These are phyloP conservation scores for Sarcophaga bullata DNA, from an alignment of 1,140 invertebrate genomes.

Conservation along the genomic window DNA sequence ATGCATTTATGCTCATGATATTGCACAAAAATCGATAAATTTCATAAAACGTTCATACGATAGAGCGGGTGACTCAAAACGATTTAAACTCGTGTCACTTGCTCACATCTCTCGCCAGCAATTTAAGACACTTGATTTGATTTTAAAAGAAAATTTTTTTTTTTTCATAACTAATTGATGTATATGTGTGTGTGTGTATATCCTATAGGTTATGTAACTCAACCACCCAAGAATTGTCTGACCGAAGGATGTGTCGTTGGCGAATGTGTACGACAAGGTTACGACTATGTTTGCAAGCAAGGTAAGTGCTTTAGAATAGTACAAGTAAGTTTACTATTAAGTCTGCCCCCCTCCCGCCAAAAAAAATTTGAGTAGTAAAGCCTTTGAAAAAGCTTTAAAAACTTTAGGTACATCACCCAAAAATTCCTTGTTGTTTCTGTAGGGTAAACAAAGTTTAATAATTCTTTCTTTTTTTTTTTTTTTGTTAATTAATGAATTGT, in stretches of 20 bases:
- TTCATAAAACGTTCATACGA: background rate
- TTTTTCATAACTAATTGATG: background rate
- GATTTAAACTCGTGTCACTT: conserved; percentile 1
- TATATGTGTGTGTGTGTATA: no score
- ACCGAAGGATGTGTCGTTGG: conserved; percentile 84
- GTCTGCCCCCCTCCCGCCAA: background rate
- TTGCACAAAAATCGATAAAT: background rate
- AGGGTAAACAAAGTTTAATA: conserved; percentile 9
- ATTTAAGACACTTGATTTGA: background rate
- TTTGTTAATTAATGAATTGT: conserved; percentile 41
- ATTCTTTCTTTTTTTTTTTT: conserved; percentile 5
- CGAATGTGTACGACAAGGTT: conserved; percentile 81
- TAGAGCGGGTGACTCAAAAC: conserved; percentile 1
- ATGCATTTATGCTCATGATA: background rate
- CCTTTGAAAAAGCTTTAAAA: background rate
- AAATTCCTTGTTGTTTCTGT: conserved; percentile 20
- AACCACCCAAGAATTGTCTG: conserved; percentile 79
- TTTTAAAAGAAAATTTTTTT: background rate
- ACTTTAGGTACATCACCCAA: background rate
- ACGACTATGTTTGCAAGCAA: conserved; percentile 79
- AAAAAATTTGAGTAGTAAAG: background rate
- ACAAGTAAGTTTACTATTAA: background rate
- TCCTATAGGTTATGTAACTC: conserved; percentile 56
- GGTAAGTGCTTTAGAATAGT: conserved; percentile 73
- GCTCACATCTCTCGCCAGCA: background rate